These are phyloP conservation scores for Poeciliopsis turneri DNA, from an alignment of 2,797 vertebrate species.

Conservation along the genomic window DNA sequence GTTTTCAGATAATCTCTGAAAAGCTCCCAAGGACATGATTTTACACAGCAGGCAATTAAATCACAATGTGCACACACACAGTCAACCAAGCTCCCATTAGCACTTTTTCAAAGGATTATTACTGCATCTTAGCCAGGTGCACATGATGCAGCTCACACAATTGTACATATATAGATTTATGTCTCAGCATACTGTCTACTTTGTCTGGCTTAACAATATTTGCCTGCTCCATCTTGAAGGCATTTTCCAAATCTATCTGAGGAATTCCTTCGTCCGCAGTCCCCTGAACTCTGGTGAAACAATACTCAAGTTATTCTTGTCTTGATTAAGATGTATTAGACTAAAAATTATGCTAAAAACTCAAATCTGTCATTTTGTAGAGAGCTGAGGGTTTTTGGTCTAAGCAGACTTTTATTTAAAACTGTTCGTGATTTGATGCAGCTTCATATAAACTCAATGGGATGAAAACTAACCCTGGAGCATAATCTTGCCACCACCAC, in stretches of 20 bases:
- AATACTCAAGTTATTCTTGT: background rate
- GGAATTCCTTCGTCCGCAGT: background rate
- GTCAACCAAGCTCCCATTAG: conserved; percentile 48
- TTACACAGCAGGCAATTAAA: conserved; percentile 51
- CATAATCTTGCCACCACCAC: background rate
- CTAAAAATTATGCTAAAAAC: background rate
- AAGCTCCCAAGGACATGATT: conserved; percentile 43
- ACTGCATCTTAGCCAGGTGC: conserved; percentile 41
- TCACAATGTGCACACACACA: conserved; percentile 32
- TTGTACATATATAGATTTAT: background rate
- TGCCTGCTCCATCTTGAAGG: background rate
- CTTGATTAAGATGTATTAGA: background rate
- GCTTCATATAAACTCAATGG: background rate
- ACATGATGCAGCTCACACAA: background rate
- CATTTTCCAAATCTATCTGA: background rate
- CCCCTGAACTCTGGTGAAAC: background rate
- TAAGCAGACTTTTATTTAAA: background rate
- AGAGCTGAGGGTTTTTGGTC: background rate
- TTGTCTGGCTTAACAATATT: background rate
- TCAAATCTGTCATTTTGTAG: background rate
- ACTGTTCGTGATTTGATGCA: background rate
- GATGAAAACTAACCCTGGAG: background rate
- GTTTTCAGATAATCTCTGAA: conserved; percentile 46
- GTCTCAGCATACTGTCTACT: background rate
- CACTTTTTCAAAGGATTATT: conserved; percentile 62